Percentiles rank a stretch among this genome's conserved stretches.
Evolutionary conservation across 1,140 invertebrate genomes (phyloP).

Genomic region (Drosophila ohnishii): DNA sequence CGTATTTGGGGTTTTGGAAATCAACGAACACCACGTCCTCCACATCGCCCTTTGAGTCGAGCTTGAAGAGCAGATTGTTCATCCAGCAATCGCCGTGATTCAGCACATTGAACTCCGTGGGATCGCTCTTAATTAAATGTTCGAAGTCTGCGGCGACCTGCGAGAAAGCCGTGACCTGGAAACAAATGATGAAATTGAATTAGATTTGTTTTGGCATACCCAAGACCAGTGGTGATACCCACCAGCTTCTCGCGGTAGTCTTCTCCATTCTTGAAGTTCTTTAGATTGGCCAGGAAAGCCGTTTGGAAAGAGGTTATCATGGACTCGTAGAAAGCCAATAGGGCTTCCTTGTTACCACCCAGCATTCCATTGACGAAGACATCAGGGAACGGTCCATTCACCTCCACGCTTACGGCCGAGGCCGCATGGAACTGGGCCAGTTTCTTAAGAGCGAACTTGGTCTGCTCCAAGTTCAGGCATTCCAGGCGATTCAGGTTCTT

Average conservation of each 20-base stretch:
- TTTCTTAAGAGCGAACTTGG: slow-evolving; percentile 83
- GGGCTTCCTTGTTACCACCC: slow-evolving; percentile 6
- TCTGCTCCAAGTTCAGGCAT: slow-evolving; percentile 84
- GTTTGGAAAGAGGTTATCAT: slow-evolving; percentile 43
- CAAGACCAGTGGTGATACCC: not conserved
- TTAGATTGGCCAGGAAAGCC: slow-evolving; percentile 54
- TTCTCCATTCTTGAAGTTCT: slow-evolving; percentile 49
- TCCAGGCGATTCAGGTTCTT: slow-evolving; percentile 84
- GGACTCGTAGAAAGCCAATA: slow-evolving; percentile 30
- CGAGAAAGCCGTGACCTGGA: not conserved
- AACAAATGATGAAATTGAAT: not conserved
- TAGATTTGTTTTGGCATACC: too few species aligned
- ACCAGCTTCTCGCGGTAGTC: slow-evolving; percentile 59
- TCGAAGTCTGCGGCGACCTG: slow-evolving; percentile 24
- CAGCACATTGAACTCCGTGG: slow-evolving; percentile 85
- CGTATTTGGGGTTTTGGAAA: slow-evolving; percentile 67
- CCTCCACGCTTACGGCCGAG: slow-evolving; percentile 40
- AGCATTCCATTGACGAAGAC: slow-evolving; percentile 43
- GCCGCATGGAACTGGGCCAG: slow-evolving; percentile 85
- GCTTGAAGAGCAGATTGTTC: slow-evolving; percentile 87
- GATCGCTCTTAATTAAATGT: slow-evolving; percentile 39
- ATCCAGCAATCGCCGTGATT: slow-evolving; percentile 88
- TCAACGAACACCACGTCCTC: slow-evolving; percentile 70
- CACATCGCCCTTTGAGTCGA: slow-evolving; percentile 71
- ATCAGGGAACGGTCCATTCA: slow-evolving; percentile 53